A percentile compares a stretch with the other conserved stretches of the same genome.
Evolutionary conservation across 2,888 invertebrate species (phyloP).

Genomic region (Apantesis nais): DNA sequence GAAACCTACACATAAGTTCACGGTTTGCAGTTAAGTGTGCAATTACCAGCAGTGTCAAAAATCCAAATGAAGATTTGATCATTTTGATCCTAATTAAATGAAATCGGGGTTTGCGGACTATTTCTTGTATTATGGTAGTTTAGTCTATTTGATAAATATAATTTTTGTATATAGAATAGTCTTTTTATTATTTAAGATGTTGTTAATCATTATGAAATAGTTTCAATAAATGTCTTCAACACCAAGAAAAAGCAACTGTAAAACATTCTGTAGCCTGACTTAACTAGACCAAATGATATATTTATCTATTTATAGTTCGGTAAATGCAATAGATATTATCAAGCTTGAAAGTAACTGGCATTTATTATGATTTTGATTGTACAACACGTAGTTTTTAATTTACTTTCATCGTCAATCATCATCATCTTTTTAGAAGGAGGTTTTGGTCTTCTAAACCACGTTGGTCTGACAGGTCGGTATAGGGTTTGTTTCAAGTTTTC

Average conservation of each 20-base stretch:
- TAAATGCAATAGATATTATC: background rate
- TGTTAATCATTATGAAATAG: background rate
- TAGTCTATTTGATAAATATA: background rate
- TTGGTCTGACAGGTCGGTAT: too few relatives aligned
- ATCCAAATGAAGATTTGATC: background rate
- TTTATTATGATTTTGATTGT: background rate
- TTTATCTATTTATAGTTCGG: background rate
- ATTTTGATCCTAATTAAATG: background rate
- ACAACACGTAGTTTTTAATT: background rate
- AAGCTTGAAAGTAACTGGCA: background rate
- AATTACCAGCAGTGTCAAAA: background rate
- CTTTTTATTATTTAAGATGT: background rate
- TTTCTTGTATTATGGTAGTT: background rate
- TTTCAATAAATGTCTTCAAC: background rate
- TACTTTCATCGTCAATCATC: too few relatives aligned
- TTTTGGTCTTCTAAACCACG: too few relatives aligned
- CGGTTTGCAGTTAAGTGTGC: background rate
- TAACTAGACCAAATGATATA: background rate
- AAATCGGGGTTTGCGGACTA: background rate
- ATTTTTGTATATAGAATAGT: background rate
- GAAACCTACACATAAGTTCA: background rate
- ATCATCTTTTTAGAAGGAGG: too few relatives aligned
- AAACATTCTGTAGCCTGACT: conserved; percentile 3
- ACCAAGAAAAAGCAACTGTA: background rate
- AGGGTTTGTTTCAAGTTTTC: too few relatives aligned